phyloP scores from a whole-genome alignment of 2,797 vertebrate genomes.

The Urocyon cinereoargenteus region DNA sequence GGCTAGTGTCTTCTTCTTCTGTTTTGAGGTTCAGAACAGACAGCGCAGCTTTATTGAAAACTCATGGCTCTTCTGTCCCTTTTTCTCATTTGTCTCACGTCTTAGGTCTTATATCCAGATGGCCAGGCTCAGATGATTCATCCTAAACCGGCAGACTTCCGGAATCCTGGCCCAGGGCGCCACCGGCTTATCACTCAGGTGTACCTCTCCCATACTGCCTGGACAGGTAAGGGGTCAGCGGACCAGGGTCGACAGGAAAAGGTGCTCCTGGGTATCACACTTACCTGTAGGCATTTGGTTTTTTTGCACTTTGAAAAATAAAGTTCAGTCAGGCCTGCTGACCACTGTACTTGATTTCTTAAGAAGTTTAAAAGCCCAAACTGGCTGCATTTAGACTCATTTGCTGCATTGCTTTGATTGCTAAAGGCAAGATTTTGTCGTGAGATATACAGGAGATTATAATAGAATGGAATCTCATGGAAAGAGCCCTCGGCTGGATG shows the following conservation, averaged over 20 bases:
- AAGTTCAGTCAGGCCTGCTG: not conserved
- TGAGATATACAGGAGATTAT: not conserved
- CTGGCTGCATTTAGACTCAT: not conserved
- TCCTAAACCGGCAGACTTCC: slow-evolving; percentile 96
- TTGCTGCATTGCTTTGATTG: not conserved
- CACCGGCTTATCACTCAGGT: slow-evolving; percentile 98
- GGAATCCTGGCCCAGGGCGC: slow-evolving; percentile 94
- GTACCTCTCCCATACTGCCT: slow-evolving; percentile 97
- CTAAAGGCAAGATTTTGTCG: not conserved
- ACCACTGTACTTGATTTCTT: slow-evolving; percentile 27
- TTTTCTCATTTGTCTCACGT: not conserved
- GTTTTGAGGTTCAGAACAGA: not conserved
- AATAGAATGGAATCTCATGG: not conserved
- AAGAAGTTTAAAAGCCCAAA: not conserved
- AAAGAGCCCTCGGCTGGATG: not conserved
- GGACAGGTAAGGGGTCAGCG: slow-evolving; percentile 92
- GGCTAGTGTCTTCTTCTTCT: not conserved
- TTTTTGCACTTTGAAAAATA: slow-evolving; percentile 12
- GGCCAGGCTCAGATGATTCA: slow-evolving; percentile 97
- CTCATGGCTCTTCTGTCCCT: not conserved
- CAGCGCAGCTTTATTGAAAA: not conserved
- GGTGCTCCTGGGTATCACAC: not conserved
- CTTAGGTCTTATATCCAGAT: slow-evolving; percentile 96
- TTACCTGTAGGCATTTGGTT: not conserved
- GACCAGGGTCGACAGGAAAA: not conserved